These are phyloP conservation scores for Macaca mulatta DNA, from an alignment of 2,113 vertebrate genomes.

Conservation along the genomic window DNA sequence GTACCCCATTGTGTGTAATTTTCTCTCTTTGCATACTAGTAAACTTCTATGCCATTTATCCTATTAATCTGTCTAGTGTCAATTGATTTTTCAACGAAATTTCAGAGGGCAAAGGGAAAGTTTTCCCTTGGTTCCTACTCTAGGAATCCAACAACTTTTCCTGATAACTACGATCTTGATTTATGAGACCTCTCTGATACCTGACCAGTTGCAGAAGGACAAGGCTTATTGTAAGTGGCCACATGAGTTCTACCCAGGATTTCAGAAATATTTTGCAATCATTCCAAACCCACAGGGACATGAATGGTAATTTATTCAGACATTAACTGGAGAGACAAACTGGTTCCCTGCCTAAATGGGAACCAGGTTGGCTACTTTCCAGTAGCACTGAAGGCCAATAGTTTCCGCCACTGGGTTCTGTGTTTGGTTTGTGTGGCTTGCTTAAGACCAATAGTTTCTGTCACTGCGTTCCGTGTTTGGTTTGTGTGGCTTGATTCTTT, in stretches of 20 bases:
- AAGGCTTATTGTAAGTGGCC: neutral
- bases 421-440: neutral
- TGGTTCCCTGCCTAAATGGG: neutral
- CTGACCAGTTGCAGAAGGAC: neutral
- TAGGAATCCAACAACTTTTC: neutral
- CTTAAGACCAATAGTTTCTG: neutral
- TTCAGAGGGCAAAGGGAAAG: neutral
- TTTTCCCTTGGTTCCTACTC: neutral
- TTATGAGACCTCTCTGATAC: neutral
- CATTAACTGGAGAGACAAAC: neutral
- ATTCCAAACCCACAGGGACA: neutral
- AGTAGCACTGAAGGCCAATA: neutral
- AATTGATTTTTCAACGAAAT: neutral
- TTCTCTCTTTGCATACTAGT: neutral
- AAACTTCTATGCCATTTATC: neutral
- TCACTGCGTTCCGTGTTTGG: neutral
- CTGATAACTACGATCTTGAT: neutral
- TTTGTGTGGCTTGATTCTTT: neutral
- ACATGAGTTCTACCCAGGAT: neutral
- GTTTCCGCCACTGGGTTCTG: neutral
- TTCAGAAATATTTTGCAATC: slow-evolving; percentile 2
- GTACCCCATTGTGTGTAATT: neutral
- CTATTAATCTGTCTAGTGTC: neutral
- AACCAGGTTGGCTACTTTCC: neutral
- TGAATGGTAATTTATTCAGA: neutral